Evolutionary conservation across 2,797 vertebrate species (phyloP), one percentile per base, ranked within the genome.

Genomic region (Psittacula echo): DNA sequence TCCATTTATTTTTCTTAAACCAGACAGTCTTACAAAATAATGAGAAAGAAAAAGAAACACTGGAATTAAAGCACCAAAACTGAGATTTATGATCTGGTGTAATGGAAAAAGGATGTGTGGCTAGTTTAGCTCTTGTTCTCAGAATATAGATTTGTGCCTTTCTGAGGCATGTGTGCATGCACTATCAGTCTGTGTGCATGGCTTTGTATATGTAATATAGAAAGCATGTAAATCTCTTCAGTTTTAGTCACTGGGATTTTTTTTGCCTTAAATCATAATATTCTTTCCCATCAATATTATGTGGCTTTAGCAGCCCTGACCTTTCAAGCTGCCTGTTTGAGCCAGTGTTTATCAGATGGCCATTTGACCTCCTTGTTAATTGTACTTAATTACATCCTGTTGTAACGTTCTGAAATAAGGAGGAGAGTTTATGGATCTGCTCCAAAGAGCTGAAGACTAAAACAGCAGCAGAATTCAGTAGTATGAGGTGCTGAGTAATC

Each of bases 331-430:
- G 77, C 75, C 67, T 93, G 32, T 87, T 97, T 95, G 89, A 53
- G 51, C 16, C 95, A 89, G 94, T 97, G 94, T 96, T 98, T 99
- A 98, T 98, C 98, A 98, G 98, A 98, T 98, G 98, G 98, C 98
- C 98, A 85, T 98, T 98, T 99, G 98, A 98, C 98, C 97, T 98
- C 98, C 97, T 91, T 98, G 98, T 98, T 99, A 98, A 99, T 99
- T 98, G 97, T 97, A 96, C 97, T 98, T 98, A 99, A 98, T 99
- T 97, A 97, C 98, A 98, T 99, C 98, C 98, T 98, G 97, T 98
- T 98, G 98, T 98, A 98, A 97, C 97, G 97, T 97, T 98, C 95
- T 97, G 96, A 97, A 98, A 97, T 96, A 95, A 97, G 97, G 96
- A 98, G 77, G 58, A 66, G 75, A 95, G 85, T 95, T 89, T 94